Evolutionary conservation across 2,888 invertebrate species (phyloP).

Genomic region (Zaprionus bogoriensis): DNA sequence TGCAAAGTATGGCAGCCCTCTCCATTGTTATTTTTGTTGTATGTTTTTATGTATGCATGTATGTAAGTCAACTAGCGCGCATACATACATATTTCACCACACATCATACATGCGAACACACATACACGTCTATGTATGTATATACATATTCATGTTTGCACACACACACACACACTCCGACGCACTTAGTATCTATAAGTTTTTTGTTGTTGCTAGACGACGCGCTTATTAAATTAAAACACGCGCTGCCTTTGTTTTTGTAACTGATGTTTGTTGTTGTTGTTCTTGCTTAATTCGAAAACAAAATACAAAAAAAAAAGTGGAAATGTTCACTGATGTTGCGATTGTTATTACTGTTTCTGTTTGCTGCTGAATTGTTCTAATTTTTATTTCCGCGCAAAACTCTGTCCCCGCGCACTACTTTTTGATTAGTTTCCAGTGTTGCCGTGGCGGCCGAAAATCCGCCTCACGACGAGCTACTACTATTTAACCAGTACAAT

Average conservation of each 20-base stretch:
- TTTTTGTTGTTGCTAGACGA: constrained; percentile 57
- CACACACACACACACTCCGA: constrained; percentile 22
- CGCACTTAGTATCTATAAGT: constrained; percentile 69
- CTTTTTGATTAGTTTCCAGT: constrained; percentile 27
- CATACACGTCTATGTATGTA: constrained; percentile 8
- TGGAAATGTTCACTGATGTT: constrained; percentile 24
- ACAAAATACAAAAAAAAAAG: constrained; percentile 25
- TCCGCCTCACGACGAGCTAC: constrained; percentile 14
- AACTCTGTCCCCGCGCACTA: constrained; percentile 22
- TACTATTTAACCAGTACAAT: constrained; percentile 3
- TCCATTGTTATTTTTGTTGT: constrained; percentile 35
- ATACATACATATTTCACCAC: constrained; percentile 38
- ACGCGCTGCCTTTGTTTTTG: constrained; percentile 63
- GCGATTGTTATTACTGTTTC: constrained; percentile 29
- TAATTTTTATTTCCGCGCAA: constrained; percentile 67
- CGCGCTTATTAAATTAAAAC: constrained; percentile 67
- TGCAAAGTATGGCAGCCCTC: constrained; percentile 32
- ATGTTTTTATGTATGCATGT: constrained; percentile 28
- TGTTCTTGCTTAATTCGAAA: constrained; percentile 34
- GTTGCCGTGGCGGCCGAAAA: constrained; percentile 51
- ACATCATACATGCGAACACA: neutral
- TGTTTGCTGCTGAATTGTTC: constrained; percentile 51
- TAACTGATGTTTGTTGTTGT: constrained; percentile 29
- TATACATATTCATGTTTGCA: constrained; percentile 35
- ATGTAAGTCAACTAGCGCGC: constrained; percentile 45